A percentile compares a stretch with the other conserved stretches of the same genome.
Conservation (phyloP, 2,113 vertebrate genomes). For the Eidolon helvum region DNA sequence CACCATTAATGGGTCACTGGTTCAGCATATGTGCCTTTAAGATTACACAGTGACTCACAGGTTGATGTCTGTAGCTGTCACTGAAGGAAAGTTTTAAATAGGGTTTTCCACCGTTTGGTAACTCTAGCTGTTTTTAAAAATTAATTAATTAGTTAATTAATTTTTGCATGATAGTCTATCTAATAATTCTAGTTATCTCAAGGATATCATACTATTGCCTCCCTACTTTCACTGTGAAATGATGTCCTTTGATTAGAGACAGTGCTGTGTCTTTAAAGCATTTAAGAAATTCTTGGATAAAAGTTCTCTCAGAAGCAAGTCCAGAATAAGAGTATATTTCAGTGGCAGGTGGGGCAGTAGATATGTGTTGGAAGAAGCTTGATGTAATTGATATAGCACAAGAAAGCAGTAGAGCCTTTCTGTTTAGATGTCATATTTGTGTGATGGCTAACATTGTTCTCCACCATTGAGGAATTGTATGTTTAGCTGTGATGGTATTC, state of each 20-base stretch:
- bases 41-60: background rate
- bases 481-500: background rate
- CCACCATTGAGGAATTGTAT: background rate
- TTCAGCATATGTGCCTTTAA: background rate
- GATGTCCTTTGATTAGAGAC: background rate
- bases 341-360: background rate
- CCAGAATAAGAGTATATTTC: background rate
- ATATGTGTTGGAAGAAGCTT: background rate
- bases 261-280: background rate
- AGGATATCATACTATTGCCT: background rate
- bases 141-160: background rate
- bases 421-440: background rate
- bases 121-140: background rate
- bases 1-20: background rate
- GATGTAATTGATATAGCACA: background rate
- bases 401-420: background rate
- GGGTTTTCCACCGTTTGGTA: background rate
- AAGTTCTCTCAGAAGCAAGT: background rate
- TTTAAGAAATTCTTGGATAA: background rate
- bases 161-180: background rate
- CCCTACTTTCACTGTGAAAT: background rate
- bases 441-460: background rate
- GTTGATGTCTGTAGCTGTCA: background rate
- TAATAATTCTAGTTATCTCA: background rate
- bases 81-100: background rate